Base-by-base conservation (phyloP, 1,140 invertebrate species). In the Leptinotarsa defecta region DNA sequence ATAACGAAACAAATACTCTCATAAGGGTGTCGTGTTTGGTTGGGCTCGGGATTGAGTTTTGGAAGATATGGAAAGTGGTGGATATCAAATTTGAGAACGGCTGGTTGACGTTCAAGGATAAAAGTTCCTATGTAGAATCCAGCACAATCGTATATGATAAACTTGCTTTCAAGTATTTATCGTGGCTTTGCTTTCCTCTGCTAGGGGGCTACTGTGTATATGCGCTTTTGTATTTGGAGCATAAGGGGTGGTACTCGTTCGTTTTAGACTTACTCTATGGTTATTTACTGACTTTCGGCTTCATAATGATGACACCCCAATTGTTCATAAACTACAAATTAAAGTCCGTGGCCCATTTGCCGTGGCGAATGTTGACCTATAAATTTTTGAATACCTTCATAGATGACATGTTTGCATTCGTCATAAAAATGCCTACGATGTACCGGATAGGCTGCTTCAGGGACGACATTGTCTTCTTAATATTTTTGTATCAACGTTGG, bases 371-470 rank as follows among this genome's bases (percentile, higher is more conserved):
- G 98, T 92, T 99, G 90, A 98, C 97, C 15, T 99, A 99, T 84
- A 99, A 99, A 89, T 99, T 98, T 85, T 90, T 99, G n/a, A 99
- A 99, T 86, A 99, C 98, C 3, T 99, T 99, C 84, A 99, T 99
- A 83, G 98, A 99, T 88, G 98, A 99, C 87, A 97, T 99, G 79
- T 99, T 99, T 89, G 98, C 98, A 74, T 99, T 99, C 90, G 96
- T 99, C 73, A 99, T 99, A 77, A 98, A 98, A 88, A 99, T 99
- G 98, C 98, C 98, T 52, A 99, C 95, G 1, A 93, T 99, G 89
- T 99, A 99, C 84, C 89, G 94, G 76, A 84, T 96, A 76, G 97
- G 98, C 17, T 99, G 98, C 87, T 97, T 99, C 87, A 91, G 98
- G 85, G 97, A 99, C 89, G 95, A 99, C 88, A 96, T 99, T 79